Evolutionary conservation across 2,797 vertebrate genomes (phyloP), one percentile per base, ranked within the genome.

Genomic region (Phrynocephalus guinanensis): DNA sequence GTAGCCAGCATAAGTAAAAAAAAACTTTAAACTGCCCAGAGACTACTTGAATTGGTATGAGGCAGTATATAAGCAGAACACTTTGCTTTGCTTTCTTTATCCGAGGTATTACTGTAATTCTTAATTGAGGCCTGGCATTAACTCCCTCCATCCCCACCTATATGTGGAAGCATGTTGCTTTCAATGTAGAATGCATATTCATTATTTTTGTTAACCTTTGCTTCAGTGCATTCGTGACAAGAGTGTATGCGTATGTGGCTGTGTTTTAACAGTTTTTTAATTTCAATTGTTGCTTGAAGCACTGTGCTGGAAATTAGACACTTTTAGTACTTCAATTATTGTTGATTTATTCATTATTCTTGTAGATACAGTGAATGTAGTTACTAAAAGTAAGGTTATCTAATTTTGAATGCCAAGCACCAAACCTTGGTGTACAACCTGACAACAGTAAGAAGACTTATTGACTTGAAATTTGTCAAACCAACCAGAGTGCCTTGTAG

Each of bases 281-380:
- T 96, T 96, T 95, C 91, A 90, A 56, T 94, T 95, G 86, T 94
- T 95, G 93, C 93, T 95, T 89, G 94, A 92, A 96, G 93, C 93
- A 93, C 85, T 95, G 56, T 90, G 86, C 92, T 91, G 92, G 93
- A 95, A 95, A 95, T 96, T 90, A 95, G 94, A 94, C 91, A 94
- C 88, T 94, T 95, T 95, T 93, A 96, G 93, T 92, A 91, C 93
- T 95, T 95, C 94, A 91, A 93, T 95, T 96, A 93, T 93, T 94
- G 93, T 94, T 95, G 92, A 94, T 95, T 95, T 94, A 95, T 94
- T 94, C 89, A 87, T 92, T 70, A 56, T 52, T 85, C 89, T 94
- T 94, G 89, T 92, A 93, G 94, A 93, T 91, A 93, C 91, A 90
- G 89, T 94, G 93, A 94, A 89, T 88, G 90, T 91, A 94, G 94